Evolutionary conservation across 2,797 vertebrate species (phyloP).

Genomic region (Pogoniulus pusillus): DNA sequence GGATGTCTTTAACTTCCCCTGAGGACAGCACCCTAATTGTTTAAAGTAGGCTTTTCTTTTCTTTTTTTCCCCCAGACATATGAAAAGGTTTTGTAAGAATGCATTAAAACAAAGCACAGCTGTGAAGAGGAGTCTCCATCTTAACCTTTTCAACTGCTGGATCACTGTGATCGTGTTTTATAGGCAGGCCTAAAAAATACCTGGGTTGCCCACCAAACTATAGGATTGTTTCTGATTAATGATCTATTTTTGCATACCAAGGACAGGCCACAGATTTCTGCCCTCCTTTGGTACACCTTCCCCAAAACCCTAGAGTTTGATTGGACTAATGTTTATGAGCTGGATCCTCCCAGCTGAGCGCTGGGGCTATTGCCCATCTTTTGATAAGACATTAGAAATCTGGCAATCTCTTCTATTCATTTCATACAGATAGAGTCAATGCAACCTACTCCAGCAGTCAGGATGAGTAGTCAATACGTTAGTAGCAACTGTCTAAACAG

Average conservation of each 20-base stretch:
- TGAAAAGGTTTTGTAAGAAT: conserved; percentile 12
- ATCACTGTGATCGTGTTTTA: not conserved
- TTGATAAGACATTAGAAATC: not conserved
- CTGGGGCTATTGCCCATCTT: not conserved
- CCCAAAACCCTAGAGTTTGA: not conserved
- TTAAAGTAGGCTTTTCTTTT: not conserved
- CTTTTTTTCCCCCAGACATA: not conserved
- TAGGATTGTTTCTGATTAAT: not conserved
- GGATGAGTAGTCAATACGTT: not conserved
- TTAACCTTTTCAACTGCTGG: not conserved
- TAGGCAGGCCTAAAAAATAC: not conserved
- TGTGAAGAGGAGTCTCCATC: not conserved
- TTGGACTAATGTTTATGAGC: fast-evolving
- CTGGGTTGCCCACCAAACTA: not conserved
- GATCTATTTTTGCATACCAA: not conserved
- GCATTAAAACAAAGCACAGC: not conserved
- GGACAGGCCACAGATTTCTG: not conserved
- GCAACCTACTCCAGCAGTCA: not conserved
- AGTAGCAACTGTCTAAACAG: not conserved
- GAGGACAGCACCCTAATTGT: not conserved
- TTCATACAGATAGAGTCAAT: not conserved
- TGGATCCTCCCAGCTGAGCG: not conserved
- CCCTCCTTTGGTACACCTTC: not conserved
- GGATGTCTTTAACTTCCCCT: not conserved
- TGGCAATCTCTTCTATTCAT: not conserved